These are phyloP conservation scores for Oikopleura albicans DNA, from an alignment of 23 tunicate species.

Conservation along the genomic window DNA sequence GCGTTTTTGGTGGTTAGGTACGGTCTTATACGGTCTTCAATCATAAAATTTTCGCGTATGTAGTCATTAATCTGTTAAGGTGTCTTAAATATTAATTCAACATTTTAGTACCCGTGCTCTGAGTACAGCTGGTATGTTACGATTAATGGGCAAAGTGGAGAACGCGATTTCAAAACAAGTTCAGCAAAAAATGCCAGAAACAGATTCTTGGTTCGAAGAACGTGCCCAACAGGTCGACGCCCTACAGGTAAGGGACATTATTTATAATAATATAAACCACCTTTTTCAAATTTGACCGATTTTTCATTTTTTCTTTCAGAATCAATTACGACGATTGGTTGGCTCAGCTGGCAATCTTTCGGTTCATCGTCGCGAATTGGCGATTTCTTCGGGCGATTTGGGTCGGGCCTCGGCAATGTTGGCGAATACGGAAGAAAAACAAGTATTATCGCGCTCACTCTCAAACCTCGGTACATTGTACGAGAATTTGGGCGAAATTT, in stretches of 20 bases:
- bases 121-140: conserved; percentile 7
- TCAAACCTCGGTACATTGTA: neutral
- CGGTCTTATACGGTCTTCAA: no score
- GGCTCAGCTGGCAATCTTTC: neutral
- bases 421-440: conserved; percentile 10
- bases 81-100: no score
- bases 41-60: no score
- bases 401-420: neutral
- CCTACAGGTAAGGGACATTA: neutral
- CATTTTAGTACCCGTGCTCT: conserved; percentile 9
- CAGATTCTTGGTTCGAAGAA: conserved; percentile 14
- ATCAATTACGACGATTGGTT: neutral
- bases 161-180: conserved; percentile 2
- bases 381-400: neutral
- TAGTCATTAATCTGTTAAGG: no score
- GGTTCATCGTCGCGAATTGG: conserved; percentile 8
- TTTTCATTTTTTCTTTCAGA: neutral
- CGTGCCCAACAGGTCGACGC: neutral
- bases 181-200: conserved; percentile 7
- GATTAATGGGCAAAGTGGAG: neutral
- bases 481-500: conserved; percentile 11
- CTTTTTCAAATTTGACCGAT: neutral
- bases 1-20: no score
- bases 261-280: neutral
- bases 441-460: neutral